These are phyloP conservation scores for Rattus norvegicus DNA, from an alignment of 2,113 vertebrate species.

Conservation along the genomic window GRCr8 NC_086024.1:95473501-95474000, in stretches of 20 bases:
- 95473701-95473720: background rate
- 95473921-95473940: too few relatives aligned
- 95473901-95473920: background rate
- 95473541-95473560: background rate
- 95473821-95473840: background rate
- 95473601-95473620: background rate
- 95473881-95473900: background rate
- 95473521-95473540: background rate
- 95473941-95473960: fast-evolving
- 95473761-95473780: too few relatives aligned
- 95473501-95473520: background rate
- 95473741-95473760: background rate
- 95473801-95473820: background rate
- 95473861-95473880: background rate
- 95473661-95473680: background rate
- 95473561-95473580: background rate
- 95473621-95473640: background rate
- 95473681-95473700: background rate
- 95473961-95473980: background rate
- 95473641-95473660: background rate
- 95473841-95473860: background rate
- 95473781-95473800: background rate
- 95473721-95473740: background rate
- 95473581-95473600: background rate
- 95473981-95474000: background rate